Conservation (phyloP, 2,888 invertebrate species). For the Acleris holmiana region DNA sequence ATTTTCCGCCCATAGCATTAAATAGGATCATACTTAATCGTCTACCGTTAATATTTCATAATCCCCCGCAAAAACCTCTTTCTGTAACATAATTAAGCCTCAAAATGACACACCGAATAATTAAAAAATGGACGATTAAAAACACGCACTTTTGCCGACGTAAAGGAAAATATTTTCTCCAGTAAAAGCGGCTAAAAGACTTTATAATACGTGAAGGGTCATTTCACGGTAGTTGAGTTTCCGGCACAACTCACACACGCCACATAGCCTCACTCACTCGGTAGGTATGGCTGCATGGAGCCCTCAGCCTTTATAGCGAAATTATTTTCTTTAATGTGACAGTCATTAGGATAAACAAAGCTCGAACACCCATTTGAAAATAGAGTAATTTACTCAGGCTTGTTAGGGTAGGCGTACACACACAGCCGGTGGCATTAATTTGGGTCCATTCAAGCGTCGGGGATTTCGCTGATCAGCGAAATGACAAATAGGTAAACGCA, state of each 20-base stretch:
- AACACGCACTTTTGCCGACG: conserved; percentile 5
- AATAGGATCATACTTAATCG: conserved; percentile 5
- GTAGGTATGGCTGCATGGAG: conserved; percentile 13
- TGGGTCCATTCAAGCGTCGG: conserved; percentile 34
- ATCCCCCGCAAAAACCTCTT: background rate
- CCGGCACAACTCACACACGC: conserved; percentile 64
- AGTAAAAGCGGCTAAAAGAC: conserved; percentile 69
- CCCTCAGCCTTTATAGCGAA: conserved; percentile 29
- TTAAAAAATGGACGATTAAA: conserved; percentile 45
- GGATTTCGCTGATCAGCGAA: conserved; percentile 35
- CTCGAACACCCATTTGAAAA: conserved; percentile 34
- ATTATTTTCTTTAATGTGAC: conserved; percentile 39
- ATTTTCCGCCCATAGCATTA: conserved; percentile 4
- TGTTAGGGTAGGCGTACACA: conserved; percentile 34
- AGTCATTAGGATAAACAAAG: conserved; percentile 38
- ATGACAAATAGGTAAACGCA: conserved; percentile 33
- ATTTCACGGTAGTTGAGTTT: conserved; percentile 74
- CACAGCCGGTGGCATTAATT: conserved; percentile 33
- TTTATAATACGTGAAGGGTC: conserved; percentile 75
- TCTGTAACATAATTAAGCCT: conserved; percentile 21
- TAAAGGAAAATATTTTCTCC: conserved; percentile 43
- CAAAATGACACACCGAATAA: conserved; percentile 38
- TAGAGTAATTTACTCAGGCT: conserved; percentile 35
- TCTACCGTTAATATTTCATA: conserved; percentile 4
- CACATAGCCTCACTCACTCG: conserved; percentile 13